Evolutionary conservation across 2,797 vertebrate genomes (phyloP), one percentile per base, ranked within the genome.

Genomic region (Florisuga fusca): DNA sequence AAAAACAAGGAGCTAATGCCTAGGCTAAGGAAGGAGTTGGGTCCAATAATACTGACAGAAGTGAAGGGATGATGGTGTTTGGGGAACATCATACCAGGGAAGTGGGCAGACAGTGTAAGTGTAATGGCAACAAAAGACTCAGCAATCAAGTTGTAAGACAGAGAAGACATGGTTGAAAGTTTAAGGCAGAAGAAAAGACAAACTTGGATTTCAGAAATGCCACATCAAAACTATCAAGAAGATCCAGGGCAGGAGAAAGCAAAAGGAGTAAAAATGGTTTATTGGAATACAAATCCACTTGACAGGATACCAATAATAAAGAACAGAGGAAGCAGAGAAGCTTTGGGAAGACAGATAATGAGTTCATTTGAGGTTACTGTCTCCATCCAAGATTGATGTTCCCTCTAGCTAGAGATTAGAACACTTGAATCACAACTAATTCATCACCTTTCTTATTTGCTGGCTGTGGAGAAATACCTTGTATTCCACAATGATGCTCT

Each of bases 401-500:
- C 57, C 13, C 57, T 73, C 66, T 94, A 79, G 66, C 41, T 31
- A 84, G 83, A 95, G 96, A 96, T 94, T 90, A 96, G 95, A 81
- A 62, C 81, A 87, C 71, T 95, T 79, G 90, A 93, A 97, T 92
- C 62, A 66, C 57, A 88, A 82, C 79, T 87, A 48, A 93, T 91
- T 93, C 87, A 95, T 94, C 78, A 95, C 83, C 87, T 73, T 95
- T 85, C 62, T 79, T 87, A 92, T 41, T 94, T 88, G 73, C 63
- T 84, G 76, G 69, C 55, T 38, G 74, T 78, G 15, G 18, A 79
- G 72, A 84, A 87, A 76, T 64, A 92, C 79, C 80, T 66, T 62
- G 61, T 74, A 69, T 68, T 81, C 41, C 76, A 85, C 50, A 84
- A 41, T 69, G 72, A 54, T 50, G 62, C 9, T 58, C 64, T 58